Conservation (phyloP, 2,797 vertebrate genomes). For the Xenentodon cancila region DNA sequence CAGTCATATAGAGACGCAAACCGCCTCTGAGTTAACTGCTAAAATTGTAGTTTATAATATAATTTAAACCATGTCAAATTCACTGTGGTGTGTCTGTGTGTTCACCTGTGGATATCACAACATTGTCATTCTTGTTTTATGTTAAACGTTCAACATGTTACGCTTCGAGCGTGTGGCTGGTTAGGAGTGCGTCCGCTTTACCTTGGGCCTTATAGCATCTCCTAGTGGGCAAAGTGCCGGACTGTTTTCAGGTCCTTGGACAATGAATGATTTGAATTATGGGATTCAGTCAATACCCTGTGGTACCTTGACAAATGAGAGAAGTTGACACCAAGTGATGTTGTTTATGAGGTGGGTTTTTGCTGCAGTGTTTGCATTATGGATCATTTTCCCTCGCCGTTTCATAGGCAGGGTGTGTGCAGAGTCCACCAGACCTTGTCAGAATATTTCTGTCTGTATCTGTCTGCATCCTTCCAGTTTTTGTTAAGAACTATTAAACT, state of each 20-base stretch:
- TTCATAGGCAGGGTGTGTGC: slow-evolving; percentile 20
- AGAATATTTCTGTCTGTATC: slow-evolving; percentile 19
- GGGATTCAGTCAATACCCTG: slow-evolving; percentile 52
- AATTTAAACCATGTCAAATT: background rate
- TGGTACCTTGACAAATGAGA: slow-evolving; percentile 49
- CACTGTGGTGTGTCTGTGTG: background rate
- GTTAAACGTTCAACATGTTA: background rate
- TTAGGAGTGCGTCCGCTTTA: slow-evolving; percentile 38
- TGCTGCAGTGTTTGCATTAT: slow-evolving; percentile 55
- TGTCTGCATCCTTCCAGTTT: slow-evolving; percentile 5
- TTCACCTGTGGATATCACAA: slow-evolving; percentile 24
- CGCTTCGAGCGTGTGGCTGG: slow-evolving; percentile 12
- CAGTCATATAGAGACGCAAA: background rate
- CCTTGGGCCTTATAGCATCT: slow-evolving; percentile 70
- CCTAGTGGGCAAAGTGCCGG: slow-evolving; percentile 69
- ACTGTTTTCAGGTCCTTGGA: slow-evolving; percentile 45
- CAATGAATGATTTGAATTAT: slow-evolving; percentile 64
- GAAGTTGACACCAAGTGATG: slow-evolving; percentile 44
- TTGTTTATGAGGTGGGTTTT: slow-evolving; percentile 53
- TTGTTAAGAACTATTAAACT: background rate
- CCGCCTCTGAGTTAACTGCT: background rate
- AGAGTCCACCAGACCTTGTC: slow-evolving; percentile 8
- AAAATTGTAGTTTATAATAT: background rate
- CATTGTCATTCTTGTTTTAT: slow-evolving; percentile 25
- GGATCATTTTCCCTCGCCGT: slow-evolving; percentile 36